Evolutionary conservation across 1,140 invertebrate genomes (phyloP).

Genomic region (Drosophila grimshawi): DNA sequence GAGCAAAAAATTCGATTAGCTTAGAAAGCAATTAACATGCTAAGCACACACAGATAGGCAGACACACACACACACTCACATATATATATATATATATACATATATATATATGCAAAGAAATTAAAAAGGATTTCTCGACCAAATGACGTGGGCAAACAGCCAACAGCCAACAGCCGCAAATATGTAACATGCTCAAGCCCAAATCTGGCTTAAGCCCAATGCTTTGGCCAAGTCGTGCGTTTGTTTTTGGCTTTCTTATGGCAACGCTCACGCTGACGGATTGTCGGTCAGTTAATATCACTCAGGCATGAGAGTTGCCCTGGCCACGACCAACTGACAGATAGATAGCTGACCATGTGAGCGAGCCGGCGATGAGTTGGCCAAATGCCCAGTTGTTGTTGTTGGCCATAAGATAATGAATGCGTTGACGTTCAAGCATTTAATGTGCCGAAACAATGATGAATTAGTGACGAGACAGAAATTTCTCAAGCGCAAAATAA

Average conservation of each 20-base stretch:
- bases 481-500: constrained; percentile 83
- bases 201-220: constrained; percentile 71
- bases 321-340: constrained; percentile 57
- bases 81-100: neutral
- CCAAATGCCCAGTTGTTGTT: constrained; percentile 50
- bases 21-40: constrained; percentile 78
- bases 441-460: constrained; percentile 83
- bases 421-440: constrained; percentile 82
- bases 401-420: constrained; percentile 72
- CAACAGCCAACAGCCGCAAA: constrained; percentile 41
- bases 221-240: constrained; percentile 37
- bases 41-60: constrained; percentile 45
- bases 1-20: constrained; percentile 81
- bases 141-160: constrained; percentile 58
- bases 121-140: constrained; percentile 55
- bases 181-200: constrained; percentile 47
- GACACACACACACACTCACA: neutral
- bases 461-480: constrained; percentile 83
- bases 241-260: constrained; percentile 33
- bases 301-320: constrained; percentile 61
- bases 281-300: constrained; percentile 83
- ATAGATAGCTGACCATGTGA: constrained; percentile 56
- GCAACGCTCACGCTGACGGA: constrained; percentile 59
- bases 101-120: constrained; percentile 32
- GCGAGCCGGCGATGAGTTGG: constrained; percentile 65